A percentile compares a stretch with the other conserved stretches of the same genome.
Conservation (phyloP, 1,140 invertebrate species). For the Goniozus legneri region DNA sequence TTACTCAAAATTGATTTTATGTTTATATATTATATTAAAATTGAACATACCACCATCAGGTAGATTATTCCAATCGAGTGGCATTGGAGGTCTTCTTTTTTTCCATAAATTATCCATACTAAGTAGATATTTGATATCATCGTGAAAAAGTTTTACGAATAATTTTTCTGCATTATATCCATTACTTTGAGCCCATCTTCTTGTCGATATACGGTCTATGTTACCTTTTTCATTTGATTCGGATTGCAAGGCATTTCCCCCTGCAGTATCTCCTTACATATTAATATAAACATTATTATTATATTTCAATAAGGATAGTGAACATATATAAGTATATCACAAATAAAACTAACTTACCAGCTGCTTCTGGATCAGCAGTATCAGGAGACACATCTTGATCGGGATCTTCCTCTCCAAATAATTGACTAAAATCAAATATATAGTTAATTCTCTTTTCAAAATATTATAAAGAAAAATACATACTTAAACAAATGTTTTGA, state of each 20-base stretch:
- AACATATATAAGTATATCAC: neutral
- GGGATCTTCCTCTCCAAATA: slow-evolving; percentile 94
- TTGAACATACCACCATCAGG: slow-evolving; percentile 56
- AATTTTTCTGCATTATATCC: slow-evolving; percentile 82
- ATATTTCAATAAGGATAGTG: neutral
- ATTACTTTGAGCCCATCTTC: slow-evolving; percentile 80
- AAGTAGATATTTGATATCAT: slow-evolving; percentile 94
- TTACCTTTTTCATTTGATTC: slow-evolving; percentile 64
- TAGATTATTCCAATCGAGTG: slow-evolving; percentile 71
- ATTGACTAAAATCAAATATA: slow-evolving; percentile 66
- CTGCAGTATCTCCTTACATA: slow-evolving; percentile 53
- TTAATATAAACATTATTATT: slow-evolving; percentile 19
- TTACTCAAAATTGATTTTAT: neutral
- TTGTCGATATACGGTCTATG: slow-evolving; percentile 79
- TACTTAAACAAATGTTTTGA: slow-evolving; percentile 98
- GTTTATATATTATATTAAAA: neutral
- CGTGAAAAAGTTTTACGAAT: slow-evolving; percentile 87
- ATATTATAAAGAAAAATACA: slow-evolving; percentile 37
- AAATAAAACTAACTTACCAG: slow-evolving; percentile 46
- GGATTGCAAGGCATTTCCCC: slow-evolving; percentile 50
- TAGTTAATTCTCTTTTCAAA: slow-evolving; percentile 12
- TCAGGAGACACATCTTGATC: slow-evolving; percentile 99
- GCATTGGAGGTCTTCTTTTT: slow-evolving; percentile 74
- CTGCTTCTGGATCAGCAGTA: slow-evolving; percentile 85
- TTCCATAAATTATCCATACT: slow-evolving; percentile 95